These are phyloP conservation scores for Gopherus flavomarginatus DNA, from an alignment of 2,113 vertebrate genomes.

Conservation along the genomic window DNA sequence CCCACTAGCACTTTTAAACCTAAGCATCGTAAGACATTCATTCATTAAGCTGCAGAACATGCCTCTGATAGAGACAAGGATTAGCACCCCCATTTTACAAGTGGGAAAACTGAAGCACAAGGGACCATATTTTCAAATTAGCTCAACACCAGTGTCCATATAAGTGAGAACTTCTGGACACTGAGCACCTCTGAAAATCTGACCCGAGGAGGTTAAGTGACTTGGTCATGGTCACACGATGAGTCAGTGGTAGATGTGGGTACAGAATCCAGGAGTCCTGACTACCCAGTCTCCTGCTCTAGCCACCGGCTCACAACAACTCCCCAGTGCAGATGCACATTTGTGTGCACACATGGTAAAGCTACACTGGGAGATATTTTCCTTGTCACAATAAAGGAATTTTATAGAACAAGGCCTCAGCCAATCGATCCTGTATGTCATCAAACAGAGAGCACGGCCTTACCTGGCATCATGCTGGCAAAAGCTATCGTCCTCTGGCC, in stretches of 20 bases:
- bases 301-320: background rate
- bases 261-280: background rate
- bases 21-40: background rate
- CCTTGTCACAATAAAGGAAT: background rate
- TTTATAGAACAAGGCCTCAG: background rate
- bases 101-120: background rate
- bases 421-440: accelerated
- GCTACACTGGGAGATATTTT: background rate
- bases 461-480: conserved; percentile 96
- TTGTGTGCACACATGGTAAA: background rate
- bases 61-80: background rate
- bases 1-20: background rate
- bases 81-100: background rate
- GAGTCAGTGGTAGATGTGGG: background rate
- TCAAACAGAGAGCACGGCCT: background rate
- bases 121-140: background rate
- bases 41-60: background rate
- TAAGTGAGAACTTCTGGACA: background rate
- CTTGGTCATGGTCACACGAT: accelerated
- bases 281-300: background rate
- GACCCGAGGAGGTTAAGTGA: background rate
- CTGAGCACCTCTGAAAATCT: background rate
- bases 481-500: conserved; percentile 96
- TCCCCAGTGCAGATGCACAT: background rate
- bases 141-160: background rate